phyloP scores from a whole-genome alignment of 1,140 invertebrate genomes.

The Lethocerus indicus region DNA sequence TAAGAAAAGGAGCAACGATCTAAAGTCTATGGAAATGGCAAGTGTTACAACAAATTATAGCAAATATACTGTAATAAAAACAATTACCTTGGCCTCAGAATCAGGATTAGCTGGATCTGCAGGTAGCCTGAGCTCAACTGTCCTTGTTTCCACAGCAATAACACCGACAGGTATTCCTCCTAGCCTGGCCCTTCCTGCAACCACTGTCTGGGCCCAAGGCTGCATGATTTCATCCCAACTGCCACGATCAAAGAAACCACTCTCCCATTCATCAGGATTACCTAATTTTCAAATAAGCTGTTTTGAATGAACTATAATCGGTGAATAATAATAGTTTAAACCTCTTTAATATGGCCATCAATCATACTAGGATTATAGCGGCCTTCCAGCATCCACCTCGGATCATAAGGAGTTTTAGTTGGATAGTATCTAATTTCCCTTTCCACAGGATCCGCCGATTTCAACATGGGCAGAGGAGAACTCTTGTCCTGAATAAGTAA shows the following conservation, averaged over 20 bases:
- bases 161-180: constrained; percentile 96
- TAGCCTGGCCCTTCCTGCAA: constrained; percentile 73
- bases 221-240: constrained; percentile 90
- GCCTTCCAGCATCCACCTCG: constrained; percentile 79
- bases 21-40: too few species aligned
- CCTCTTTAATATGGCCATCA: background rate
- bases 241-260: constrained; percentile 83
- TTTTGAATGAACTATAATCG: background rate
- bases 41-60: too few species aligned
- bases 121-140: constrained; percentile 85
- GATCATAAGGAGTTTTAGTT: constrained; percentile 85
- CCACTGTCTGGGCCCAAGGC: constrained; percentile 95
- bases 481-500: constrained; percentile 33
- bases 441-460: constrained; percentile 60
- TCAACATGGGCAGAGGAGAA: constrained; percentile 58
- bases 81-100: constrained; percentile 72
- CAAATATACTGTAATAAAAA: background rate
- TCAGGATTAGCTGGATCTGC: constrained; percentile 98
- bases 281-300: constrained; percentile 15
- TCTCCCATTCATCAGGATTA: constrained; percentile 50
- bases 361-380: constrained; percentile 34
- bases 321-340: background rate
- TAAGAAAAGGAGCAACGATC: background rate
- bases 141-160: constrained; percentile 91
- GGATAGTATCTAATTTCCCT: constrained; percentile 78